Conservation (phyloP, 2,113 vertebrate genomes). For the Peromyscus polionotus region DNA sequence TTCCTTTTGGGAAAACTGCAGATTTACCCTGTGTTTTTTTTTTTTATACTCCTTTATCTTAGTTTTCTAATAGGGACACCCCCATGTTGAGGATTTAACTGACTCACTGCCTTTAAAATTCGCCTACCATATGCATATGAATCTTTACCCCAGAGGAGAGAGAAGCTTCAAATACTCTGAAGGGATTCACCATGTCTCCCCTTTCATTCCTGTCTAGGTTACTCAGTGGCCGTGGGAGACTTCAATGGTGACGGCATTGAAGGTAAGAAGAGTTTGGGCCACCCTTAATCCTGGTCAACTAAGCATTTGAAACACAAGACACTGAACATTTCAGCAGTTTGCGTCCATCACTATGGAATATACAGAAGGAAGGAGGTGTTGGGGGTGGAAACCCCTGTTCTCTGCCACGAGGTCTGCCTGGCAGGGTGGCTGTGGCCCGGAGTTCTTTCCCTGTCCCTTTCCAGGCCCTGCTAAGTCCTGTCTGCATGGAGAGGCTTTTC, state of each 20-base stretch:
- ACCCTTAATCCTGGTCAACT: not conserved
- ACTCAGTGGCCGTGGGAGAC: constrained; percentile 96
- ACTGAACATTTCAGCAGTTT: not conserved
- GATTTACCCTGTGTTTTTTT: not conserved
- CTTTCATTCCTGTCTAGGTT: constrained; percentile 88
- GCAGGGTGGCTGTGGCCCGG: fast-evolving
- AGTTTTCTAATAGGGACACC: not conserved
- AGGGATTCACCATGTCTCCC: not conserved
- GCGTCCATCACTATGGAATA: not conserved
- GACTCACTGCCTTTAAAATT: not conserved
- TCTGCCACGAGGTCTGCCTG: not conserved
- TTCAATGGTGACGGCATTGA: constrained; percentile 94
- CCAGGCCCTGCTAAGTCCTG: not conserved
- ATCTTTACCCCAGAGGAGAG: not conserved
- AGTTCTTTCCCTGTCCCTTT: not conserved
- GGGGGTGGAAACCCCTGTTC: too few species aligned
- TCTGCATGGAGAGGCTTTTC: not conserved
- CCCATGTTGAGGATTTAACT: not conserved
- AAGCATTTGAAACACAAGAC: not conserved
- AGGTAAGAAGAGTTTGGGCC: constrained; percentile 86
- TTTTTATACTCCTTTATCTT: not conserved
- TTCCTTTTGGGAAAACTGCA: not conserved
- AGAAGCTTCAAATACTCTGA: not conserved
- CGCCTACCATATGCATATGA: not conserved
- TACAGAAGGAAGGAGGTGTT: not conserved